Evolutionary conservation across 2,888 invertebrate genomes (phyloP).

Genomic region (Ectobius pallidus): DNA sequence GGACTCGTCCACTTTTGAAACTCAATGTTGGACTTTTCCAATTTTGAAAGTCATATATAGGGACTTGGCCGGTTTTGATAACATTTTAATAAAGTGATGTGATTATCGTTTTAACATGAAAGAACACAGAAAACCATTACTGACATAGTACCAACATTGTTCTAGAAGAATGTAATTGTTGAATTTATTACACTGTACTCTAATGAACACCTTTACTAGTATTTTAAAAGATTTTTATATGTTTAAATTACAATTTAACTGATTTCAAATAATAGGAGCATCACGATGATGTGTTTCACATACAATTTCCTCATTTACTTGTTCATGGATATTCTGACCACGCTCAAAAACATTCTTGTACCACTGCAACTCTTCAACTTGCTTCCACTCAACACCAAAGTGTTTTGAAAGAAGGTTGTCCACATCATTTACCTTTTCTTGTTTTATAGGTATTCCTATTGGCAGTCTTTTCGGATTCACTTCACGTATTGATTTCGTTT

Average conservation of each 20-base stretch:
- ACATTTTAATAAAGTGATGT: neutral
- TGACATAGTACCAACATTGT: no score
- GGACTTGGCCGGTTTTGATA: constrained; percentile 10
- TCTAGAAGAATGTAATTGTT: no score
- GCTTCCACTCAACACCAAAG: constrained; percentile 3
- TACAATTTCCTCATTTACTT: neutral
- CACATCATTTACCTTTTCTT: neutral
- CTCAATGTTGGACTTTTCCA: neutral
- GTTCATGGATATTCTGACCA: neutral
- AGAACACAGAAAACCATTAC: neutral
- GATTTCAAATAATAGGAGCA: neutral
- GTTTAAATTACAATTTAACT: neutral
- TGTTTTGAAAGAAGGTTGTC: neutral
- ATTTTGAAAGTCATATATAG: neutral
- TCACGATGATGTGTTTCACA: constrained; percentile 3
- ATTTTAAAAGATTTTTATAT: neutral
- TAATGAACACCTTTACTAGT: neutral
- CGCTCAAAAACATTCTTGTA: neutral
- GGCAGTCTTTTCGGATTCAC: neutral
- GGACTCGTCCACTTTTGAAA: no score
- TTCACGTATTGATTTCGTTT: neutral
- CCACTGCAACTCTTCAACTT: neutral
- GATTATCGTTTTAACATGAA: neutral
- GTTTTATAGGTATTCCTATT: neutral
- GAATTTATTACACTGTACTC: no score